Base-by-base conservation (phyloP, 1,140 invertebrate species). In the Papilio dardanus region DNA sequence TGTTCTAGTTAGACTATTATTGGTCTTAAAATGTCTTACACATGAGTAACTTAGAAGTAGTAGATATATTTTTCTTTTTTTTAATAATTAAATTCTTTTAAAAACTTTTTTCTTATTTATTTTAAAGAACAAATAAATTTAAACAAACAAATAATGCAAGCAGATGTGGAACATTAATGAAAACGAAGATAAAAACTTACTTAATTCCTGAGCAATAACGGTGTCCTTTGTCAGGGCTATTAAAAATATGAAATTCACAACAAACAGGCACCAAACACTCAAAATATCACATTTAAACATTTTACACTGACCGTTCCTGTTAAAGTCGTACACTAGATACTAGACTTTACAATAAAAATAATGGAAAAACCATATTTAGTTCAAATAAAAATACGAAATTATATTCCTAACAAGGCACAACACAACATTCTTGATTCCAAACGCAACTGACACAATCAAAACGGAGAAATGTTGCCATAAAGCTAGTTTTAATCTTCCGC, bases 201-300 rank as follows among this genome's bases (percentile, higher is more conserved):
- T 88, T 81, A 88, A 76, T 83, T 86, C 81, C 68, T 85, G 84
- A 76, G 89, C 85, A 81, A 82, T 83, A 71, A 83, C 85, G 77
- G 77, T 83, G 79, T 88, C 86, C 89, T 91, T 91, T 91, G 89
- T 91, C 81, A 85, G 79, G 73, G 81, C 82, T 82, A 88, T 83
- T 83, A 91, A 84, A 87, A 91, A 79, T 79, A 90, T 81, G 78
- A 85, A 85, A 82, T 81, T 83, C 86, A 89, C 83, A 82, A 86
- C 35, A 85, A 82, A 83, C 77, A 85, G 82, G 80, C 86, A 88
- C 80, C 78, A 76, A 79, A 82, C 84, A 86, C 78, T 80, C 76
- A 85, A 82, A 87, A 83, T 80, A 82, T 78, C 81, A 86, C 86
- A 81, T 78, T 76, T 76, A 75, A 84, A 83, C 88, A 91, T 91